phyloP scores from a whole-genome alignment of 2,797 vertebrate species.

The Menidia menidia region DNA sequence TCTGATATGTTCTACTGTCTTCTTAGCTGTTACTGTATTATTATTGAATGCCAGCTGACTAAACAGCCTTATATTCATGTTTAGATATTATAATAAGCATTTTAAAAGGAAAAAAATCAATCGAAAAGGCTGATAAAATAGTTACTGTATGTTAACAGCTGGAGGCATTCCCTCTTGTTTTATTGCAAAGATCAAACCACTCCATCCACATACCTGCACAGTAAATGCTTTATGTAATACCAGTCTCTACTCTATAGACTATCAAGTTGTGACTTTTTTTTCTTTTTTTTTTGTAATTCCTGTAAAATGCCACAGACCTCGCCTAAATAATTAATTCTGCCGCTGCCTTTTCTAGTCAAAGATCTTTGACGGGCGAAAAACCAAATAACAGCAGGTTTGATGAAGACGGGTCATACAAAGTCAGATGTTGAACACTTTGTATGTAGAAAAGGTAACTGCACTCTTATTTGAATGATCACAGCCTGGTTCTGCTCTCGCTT shows the following conservation, averaged over 20 bases:
- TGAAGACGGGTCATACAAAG: conserved; percentile 10
- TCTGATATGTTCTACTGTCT: conserved; percentile 83
- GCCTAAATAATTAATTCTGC: conserved; percentile 45
- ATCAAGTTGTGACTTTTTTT: conserved; percentile 27
- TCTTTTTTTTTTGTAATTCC: conserved; percentile 38
- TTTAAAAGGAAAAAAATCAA: conserved; percentile 51
- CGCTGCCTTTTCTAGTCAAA: neutral
- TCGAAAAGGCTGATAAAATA: conserved; percentile 72
- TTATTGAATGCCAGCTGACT: conserved; percentile 60
- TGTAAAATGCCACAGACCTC: conserved; percentile 62
- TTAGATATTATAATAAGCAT: conserved; percentile 67
- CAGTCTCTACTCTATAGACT: conserved; percentile 58
- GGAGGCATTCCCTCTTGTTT: conserved; percentile 71
- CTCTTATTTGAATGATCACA: neutral
- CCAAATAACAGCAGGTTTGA: conserved; percentile 37
- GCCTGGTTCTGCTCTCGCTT: neutral
- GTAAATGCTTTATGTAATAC: conserved; percentile 69
- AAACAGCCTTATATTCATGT: conserved; percentile 62
- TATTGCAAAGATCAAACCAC: conserved; percentile 81
- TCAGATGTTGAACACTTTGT: conserved; percentile 3
- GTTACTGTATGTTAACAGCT: conserved; percentile 65
- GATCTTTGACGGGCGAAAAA: conserved; percentile 23
- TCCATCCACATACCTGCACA: conserved; percentile 60
- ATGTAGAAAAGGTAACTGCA: conserved; percentile 21
- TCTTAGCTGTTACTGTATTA: conserved; percentile 71